Evolutionary conservation across 1,140 invertebrate genomes (phyloP).

Genomic region (Ceratina australensis): DNA sequence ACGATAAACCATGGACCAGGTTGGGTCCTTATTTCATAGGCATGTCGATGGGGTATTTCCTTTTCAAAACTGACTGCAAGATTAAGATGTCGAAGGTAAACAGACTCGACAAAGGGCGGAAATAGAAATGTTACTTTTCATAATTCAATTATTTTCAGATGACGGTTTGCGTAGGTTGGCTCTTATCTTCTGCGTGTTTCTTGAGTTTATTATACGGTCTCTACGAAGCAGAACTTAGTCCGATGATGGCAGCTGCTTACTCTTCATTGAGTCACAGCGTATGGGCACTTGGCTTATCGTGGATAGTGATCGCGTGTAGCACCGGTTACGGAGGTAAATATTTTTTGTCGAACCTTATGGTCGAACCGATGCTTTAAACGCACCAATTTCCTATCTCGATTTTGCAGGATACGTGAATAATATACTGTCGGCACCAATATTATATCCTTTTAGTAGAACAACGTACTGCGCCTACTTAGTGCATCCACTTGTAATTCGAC

Average conservation of each 20-base stretch:
- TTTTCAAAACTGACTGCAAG: constrained; percentile 90
- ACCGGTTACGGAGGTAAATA: constrained; percentile 90
- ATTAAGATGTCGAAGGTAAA: constrained; percentile 86
- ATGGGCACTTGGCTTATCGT: constrained; percentile 90
- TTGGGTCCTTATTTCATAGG: constrained; percentile 90
- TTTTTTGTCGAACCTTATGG: background rate
- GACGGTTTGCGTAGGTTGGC: constrained; percentile 85
- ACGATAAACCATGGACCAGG: constrained; percentile 92
- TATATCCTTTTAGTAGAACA: constrained; percentile 91
- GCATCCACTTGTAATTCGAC: constrained; percentile 89
- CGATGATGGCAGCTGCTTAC: constrained; percentile 87
- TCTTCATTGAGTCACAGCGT: constrained; percentile 90
- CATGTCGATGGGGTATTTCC: constrained; percentile 90
- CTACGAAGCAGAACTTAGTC: constrained; percentile 85
- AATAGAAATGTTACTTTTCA: background rate
- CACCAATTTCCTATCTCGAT: background rate
- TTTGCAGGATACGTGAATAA: constrained; percentile 85
- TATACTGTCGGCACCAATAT: constrained; percentile 86
- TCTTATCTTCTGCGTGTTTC: constrained; percentile 82
- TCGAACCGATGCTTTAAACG: background rate
- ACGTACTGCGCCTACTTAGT: constrained; percentile 92
- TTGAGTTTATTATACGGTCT: constrained; percentile 88
- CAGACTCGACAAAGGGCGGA: background rate
- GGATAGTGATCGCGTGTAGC: constrained; percentile 93
- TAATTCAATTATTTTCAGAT: constrained; percentile 76